Conservation (phyloP, 2,797 vertebrate species). For the Odontamblyopus lacepedii region DNA sequence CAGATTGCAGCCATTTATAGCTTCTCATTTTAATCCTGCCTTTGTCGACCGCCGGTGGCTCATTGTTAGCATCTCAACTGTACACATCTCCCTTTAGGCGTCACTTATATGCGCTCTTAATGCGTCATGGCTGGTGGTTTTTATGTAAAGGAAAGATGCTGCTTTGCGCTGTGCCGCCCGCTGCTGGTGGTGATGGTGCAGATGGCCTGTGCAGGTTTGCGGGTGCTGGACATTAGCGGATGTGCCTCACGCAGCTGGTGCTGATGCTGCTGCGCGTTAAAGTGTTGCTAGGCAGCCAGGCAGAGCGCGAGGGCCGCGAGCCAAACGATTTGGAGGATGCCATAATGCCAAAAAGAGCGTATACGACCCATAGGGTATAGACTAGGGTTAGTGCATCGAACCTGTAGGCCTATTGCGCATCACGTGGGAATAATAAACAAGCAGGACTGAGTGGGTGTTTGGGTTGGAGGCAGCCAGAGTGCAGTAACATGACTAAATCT, state of each 20-base stretch:
- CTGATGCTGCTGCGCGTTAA: conserved; percentile 72
- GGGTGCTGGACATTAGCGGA: conserved; percentile 54
- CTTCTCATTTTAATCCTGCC: conserved; percentile 5
- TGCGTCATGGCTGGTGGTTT: background rate
- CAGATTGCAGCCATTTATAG: background rate
- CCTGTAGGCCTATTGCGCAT: background rate
- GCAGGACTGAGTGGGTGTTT: background rate
- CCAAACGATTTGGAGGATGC: conserved; percentile 13
- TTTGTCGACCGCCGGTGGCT: conserved; percentile 1
- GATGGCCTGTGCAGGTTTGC: conserved; percentile 32
- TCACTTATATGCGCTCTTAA: background rate
- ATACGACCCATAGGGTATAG: background rate
- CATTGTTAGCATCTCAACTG: conserved; percentile 4
- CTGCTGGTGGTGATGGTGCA: conserved; percentile 24
- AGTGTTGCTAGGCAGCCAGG: conserved; percentile 81
- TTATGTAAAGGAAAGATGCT: background rate
- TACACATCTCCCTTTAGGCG: background rate
- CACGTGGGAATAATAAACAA: background rate
- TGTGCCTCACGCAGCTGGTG: conserved; percentile 61
- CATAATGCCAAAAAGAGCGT: background rate
- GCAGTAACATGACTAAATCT: background rate
- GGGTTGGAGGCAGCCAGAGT: background rate
- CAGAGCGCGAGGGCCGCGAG: conserved; percentile 20
- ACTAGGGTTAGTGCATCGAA: background rate
- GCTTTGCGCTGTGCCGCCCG: background rate